Percentiles rank a stretch among this genome's conserved stretches.
Conservation (phyloP, 2,797 vertebrate genomes). For the Phoxinus dragarum region DNA sequence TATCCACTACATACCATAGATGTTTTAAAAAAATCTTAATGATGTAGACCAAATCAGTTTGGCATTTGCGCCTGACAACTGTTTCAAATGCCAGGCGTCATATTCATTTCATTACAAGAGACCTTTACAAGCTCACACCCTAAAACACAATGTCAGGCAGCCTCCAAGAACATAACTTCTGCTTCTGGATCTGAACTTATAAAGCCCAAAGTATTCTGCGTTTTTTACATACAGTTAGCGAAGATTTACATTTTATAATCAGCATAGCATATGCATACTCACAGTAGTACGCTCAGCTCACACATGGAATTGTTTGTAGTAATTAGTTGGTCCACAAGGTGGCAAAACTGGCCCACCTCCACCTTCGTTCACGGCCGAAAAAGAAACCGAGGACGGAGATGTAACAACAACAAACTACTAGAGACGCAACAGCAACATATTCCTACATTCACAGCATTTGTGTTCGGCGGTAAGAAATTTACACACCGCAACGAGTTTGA, state of each 20-base stretch:
- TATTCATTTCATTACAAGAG: conserved; percentile 24
- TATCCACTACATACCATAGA: conserved; percentile 1
- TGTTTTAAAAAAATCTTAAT: neutral
- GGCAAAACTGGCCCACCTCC: neutral
- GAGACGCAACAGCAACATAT: too few relatives aligned
- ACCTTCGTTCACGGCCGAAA: neutral
- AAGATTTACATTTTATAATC: neutral
- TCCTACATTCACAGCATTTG: too few relatives aligned
- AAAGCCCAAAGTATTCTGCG: neutral
- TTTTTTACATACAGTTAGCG: neutral
- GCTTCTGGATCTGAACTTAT: neutral
- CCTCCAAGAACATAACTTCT: neutral
- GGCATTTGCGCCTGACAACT: conserved; percentile 29
- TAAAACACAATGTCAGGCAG: neutral
- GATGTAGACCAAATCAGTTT: conserved; percentile 27
- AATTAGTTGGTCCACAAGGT: neutral
- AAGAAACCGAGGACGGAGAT: neutral
- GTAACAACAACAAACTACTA: neutral
- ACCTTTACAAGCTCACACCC: conserved; percentile 19
- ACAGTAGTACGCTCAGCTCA: neutral
- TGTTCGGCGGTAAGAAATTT: neutral
- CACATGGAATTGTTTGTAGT: neutral
- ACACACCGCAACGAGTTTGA: too few relatives aligned
- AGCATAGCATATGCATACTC: neutral
- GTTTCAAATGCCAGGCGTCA: conserved; percentile 35